These are phyloP conservation scores for Gyrodactylus bullatarudis DNA, from an alignment of 1,140 invertebrate species.

Conservation along the genomic window DNA sequence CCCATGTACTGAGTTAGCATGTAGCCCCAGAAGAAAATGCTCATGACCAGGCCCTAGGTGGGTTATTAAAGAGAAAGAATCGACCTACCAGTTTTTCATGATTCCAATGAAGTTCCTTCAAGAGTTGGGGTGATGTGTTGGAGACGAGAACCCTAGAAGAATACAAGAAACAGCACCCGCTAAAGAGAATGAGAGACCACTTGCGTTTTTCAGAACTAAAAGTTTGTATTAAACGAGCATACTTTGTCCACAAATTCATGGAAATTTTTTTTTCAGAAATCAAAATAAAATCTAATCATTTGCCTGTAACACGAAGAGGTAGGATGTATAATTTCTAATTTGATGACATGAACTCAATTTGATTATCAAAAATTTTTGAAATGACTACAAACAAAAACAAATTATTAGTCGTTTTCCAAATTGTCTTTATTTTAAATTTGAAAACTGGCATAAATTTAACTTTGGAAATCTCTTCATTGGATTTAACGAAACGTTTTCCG, in stretches of 20 bases:
- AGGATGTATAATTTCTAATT: too few species aligned
- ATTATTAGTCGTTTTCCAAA: too few species aligned
- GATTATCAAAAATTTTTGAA: too few species aligned
- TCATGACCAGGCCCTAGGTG: conserved; percentile 28
- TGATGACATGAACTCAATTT: too few species aligned
- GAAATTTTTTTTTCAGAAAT: too few species aligned
- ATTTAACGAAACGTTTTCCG: too few species aligned
- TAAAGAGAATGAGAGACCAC: background rate
- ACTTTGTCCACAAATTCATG: background rate
- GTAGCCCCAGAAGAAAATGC: conserved; percentile 42
- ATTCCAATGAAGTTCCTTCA: conserved; percentile 2
- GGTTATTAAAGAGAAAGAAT: background rate
- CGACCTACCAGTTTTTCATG: background rate
- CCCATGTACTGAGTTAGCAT: conserved; percentile 33
- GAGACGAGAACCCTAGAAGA: background rate
- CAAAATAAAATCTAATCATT: too few species aligned
- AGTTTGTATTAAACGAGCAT: background rate
- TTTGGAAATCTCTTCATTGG: too few species aligned
- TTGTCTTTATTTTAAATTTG: too few species aligned
- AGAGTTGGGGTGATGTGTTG: background rate
- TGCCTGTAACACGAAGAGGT: too few species aligned
- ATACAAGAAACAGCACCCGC: background rate
- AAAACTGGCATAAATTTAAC: too few species aligned
- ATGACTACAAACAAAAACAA: too few species aligned
- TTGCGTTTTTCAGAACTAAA: background rate